A percentile compares a stretch with the other conserved stretches of the same genome.
Evolutionary conservation across 2,113 vertebrate genomes (phyloP).

Genomic region (Rhadina sibilatrix): DNA sequence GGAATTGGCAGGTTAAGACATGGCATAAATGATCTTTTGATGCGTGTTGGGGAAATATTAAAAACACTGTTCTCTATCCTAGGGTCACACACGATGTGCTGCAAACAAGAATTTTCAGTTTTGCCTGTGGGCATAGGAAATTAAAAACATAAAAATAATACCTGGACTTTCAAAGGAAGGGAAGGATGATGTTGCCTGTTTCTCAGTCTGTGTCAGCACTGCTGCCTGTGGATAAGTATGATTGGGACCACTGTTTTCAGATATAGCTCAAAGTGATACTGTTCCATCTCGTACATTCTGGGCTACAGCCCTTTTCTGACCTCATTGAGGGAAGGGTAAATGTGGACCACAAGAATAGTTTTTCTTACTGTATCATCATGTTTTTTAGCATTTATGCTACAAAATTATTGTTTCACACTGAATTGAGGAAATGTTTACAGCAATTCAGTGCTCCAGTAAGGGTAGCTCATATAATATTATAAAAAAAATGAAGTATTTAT

Average conservation of each 20-base stretch:
- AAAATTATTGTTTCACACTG: background rate
- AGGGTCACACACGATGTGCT: background rate
- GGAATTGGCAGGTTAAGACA: background rate
- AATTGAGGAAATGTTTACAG: background rate
- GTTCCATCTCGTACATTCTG: background rate
- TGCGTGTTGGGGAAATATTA: background rate
- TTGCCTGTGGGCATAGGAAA: background rate
- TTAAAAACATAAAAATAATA: constrained; percentile 9
- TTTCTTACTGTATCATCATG: background rate
- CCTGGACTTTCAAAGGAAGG: background rate
- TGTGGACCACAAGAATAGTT: background rate
- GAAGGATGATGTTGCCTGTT: background rate
- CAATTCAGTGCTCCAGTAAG: background rate
- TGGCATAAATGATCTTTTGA: background rate
- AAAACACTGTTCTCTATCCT: background rate
- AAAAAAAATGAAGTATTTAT: background rate
- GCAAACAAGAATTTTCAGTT: background rate
- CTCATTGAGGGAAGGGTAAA: background rate
- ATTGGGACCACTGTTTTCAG: background rate
- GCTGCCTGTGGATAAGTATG: background rate
- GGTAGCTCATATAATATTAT: background rate
- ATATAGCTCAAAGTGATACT: background rate
- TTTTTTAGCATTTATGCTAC: background rate
- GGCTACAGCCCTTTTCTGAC: background rate
- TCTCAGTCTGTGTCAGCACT: background rate